Base-by-base conservation (phyloP, 2,113 vertebrate genomes). In the Ursus arctos region DNA sequence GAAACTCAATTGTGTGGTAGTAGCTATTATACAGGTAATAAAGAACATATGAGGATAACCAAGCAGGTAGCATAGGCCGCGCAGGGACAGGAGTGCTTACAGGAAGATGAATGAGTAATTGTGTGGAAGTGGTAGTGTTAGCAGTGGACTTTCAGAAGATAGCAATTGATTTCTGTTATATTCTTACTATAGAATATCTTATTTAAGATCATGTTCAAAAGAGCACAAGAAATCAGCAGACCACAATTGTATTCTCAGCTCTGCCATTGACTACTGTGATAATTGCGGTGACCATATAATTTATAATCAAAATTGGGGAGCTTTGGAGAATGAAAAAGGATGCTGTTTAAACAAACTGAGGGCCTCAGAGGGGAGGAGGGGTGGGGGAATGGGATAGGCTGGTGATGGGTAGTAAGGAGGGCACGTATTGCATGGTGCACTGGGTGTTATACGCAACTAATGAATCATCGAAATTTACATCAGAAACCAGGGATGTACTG, bases 211-310 rank as follows among this genome's bases (percentile, higher is more conserved):
- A 76, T 19, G 6, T 33, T 84, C 7, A 92, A 96, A 90, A 95
- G 2, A 90, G 26, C 4, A 94, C 16, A 89, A 36, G 7, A 90
- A 91, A 92, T 49, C 6, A 87, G 16, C 40, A 84, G 12, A 84
- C 3, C 15, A 24, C 84, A 88, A 80, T 95, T 95, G 87, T 86
- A 49, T 43, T 87, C 33, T 83, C 33, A 67, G 1, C 1, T 80
- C 31, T 95, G 40, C 28, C 53, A 86, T 92, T 26, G 71, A 91
- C 10, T 83, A 91, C 47, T 95, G 13, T 80, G 36, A 92, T 92
- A 93, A 94, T 61, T 57, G 24, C 36, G 7, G 14, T 95, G n/a
- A 93, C 12, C 7, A 71, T 51, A 81, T 47, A 85, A 88, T 74
- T 93, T 84, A 79, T 76, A 55, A 93, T 65, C 15, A 72, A 81